Conservation (phyloP, 2,113 vertebrate species). For the Bufo bufo region DNA sequence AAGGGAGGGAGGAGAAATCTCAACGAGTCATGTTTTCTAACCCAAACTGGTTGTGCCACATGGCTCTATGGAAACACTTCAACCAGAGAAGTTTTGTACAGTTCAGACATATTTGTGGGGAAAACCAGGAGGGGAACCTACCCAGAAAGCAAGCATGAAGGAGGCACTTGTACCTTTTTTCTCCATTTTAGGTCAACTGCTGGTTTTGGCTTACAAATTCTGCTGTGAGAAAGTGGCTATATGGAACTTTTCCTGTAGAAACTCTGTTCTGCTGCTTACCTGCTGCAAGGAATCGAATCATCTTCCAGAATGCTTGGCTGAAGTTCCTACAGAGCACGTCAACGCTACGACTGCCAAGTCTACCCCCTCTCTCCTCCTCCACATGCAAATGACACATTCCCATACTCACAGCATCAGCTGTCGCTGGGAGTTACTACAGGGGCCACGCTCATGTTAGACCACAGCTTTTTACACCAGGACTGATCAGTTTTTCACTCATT, state of each 20-base stretch:
- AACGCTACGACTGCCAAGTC: slow-evolving; percentile 27
- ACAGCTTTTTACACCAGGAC: background rate
- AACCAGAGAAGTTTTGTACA: background rate
- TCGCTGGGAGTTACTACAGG: background rate
- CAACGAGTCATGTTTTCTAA: background rate
- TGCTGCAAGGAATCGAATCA: slow-evolving; percentile 51
- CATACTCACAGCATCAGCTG: slow-evolving; percentile 39
- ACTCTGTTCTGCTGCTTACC: slow-evolving; percentile 19
- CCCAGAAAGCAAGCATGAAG: too few relatives aligned
- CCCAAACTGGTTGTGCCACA: too few relatives aligned
- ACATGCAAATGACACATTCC: slow-evolving; percentile 45
- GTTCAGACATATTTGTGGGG: background rate
- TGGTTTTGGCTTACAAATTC: too few relatives aligned
- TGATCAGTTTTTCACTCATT: background rate
- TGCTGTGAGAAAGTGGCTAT: too few relatives aligned
- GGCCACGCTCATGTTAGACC: background rate
- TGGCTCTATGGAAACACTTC: background rate
- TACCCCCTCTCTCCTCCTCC: slow-evolving; percentile 39
- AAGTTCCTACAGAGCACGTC: slow-evolving; percentile 31
- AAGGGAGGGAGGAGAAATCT: background rate
- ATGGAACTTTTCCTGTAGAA: too few relatives aligned
- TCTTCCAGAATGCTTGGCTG: slow-evolving; percentile 20
- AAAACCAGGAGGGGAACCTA: too few relatives aligned
- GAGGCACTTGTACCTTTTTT: too few relatives aligned
- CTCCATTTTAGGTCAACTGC: too few relatives aligned